Percentiles rank a stretch among this genome's conserved stretches.
Conservation (phyloP, 1,140 invertebrate species). For the Euschistus heros region DNA sequence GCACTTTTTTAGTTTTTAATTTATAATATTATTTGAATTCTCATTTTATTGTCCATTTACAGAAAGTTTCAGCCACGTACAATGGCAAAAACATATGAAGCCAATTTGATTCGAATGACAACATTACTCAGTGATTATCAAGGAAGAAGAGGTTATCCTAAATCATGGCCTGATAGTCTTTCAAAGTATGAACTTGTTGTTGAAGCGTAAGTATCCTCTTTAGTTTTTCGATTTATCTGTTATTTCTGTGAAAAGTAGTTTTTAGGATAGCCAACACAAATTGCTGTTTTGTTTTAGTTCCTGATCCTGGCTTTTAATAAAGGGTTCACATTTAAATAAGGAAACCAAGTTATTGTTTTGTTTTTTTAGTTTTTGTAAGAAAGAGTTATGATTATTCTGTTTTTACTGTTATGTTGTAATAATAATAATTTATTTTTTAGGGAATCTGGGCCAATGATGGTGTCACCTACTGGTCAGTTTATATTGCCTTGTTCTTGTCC, state of each 20-base stretch:
- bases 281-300: no score
- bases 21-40: no score
- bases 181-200: constrained; percentile 75
- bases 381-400: no score
- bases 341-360: no score
- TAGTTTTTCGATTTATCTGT: no score
- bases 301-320: no score
- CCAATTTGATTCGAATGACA: constrained; percentile 65
- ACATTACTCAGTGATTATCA: constrained; percentile 73
- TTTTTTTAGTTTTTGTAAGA: no score
- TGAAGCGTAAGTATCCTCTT: constrained; percentile 59
- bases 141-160: constrained; percentile 55
- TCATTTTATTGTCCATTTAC: neutral
- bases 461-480: constrained; percentile 86
- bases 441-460: constrained; percentile 80
- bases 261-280: no score
- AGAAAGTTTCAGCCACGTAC: constrained; percentile 84
- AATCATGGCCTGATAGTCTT: constrained; percentile 56
- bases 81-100: constrained; percentile 70
- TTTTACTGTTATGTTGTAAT: no score
- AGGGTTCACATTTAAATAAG: no score
- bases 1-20: neutral
- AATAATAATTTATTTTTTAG: constrained; percentile 39
- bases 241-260: no score
- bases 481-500: constrained; percentile 84